Evolutionary conservation across 1,140 invertebrate genomes (phyloP), one percentile per base, ranked within the genome.

Genomic region (Brachionus rotundiformis): DNA sequence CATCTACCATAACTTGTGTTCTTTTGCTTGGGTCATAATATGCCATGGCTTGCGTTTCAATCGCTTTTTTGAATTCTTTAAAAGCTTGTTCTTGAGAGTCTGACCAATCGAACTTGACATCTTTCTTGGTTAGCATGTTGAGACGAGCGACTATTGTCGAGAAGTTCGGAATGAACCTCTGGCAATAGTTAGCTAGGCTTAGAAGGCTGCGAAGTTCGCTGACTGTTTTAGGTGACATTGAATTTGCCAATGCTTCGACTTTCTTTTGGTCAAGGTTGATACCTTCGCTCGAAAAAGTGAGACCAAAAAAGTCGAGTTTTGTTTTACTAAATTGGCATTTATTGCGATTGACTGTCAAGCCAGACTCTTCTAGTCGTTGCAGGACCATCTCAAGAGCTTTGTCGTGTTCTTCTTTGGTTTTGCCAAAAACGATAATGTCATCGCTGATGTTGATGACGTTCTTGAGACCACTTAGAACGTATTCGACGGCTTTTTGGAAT

Each of bases 61-160:
- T 23, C 5, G 10, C 27, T n/a, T 82, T 1, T 36, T 84, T 84
- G 1, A 84, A 19, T 1, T 68, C 44, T 6, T 83, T 39, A 41
- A 84, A 84, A 11, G 83, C 83, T 68, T 82, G 7, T 65, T 84
- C 6, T 31, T 83, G 47, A 54, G 76, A 13, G 8, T 16, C 4
- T 1, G 2, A 25, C 85, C 84, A 85, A 0, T 83, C 76, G 82
- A 82, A 85, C 2, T 10, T 16, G 3, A 16, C 36, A 44, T 82
- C 59, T n/a, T 77, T 68, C 33, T 82, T 82, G 25, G 83, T 83
- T 5, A 85, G 79, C n/a, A 44, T 77, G 27, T 83, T 39, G 3
- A 85, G 29, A 5, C 85, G 83, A 68, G 82, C 61, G n/a, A 73
- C 82, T 36, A 84, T 79, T 27, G 73, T 82, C 10, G 84, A 47